These are phyloP conservation scores for Sinocyclocheilus anshuiensis DNA, from an alignment of 2,113 vertebrate genomes.

Conservation along the genomic window DNA sequence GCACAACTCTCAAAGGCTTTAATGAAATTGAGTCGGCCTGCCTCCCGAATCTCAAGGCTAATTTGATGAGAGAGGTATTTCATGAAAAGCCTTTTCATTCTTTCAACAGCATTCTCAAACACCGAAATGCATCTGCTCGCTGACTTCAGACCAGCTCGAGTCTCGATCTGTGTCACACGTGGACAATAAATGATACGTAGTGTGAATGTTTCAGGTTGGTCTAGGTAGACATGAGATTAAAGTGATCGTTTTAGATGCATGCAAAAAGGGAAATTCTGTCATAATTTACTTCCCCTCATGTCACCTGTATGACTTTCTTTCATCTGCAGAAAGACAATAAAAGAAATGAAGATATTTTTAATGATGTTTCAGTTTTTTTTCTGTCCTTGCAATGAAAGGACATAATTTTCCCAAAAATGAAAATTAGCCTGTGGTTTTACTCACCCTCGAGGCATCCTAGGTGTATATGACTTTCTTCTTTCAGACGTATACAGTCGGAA, in stretches of 20 bases:
- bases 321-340: too few species aligned
- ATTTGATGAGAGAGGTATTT: conserved; percentile 42
- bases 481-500: too few species aligned
- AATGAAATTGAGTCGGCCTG: conserved; percentile 37
- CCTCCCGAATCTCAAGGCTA: conserved; percentile 13
- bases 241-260: background rate
- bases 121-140: conserved; percentile 13
- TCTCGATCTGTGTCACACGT: background rate
- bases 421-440: too few species aligned
- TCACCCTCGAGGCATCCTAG: too few species aligned
- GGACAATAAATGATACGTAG: background rate
- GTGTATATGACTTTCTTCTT: too few species aligned
- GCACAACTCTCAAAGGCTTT: background rate
- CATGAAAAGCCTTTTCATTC: conserved; percentile 34
- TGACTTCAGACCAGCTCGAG: background rate
- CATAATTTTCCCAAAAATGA: too few species aligned
- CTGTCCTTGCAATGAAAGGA: background rate
- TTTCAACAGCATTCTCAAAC: background rate
- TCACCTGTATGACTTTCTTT: background rate
- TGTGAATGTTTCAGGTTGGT: background rate
- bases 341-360: background rate
- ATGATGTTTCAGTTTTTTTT: background rate
- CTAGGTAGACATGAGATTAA: background rate
- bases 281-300: background rate
- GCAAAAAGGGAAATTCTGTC: background rate